These are phyloP conservation scores for Chiloscyllium punctatum DNA, from an alignment of 2,797 vertebrate species.

Conservation along the genomic window DNA sequence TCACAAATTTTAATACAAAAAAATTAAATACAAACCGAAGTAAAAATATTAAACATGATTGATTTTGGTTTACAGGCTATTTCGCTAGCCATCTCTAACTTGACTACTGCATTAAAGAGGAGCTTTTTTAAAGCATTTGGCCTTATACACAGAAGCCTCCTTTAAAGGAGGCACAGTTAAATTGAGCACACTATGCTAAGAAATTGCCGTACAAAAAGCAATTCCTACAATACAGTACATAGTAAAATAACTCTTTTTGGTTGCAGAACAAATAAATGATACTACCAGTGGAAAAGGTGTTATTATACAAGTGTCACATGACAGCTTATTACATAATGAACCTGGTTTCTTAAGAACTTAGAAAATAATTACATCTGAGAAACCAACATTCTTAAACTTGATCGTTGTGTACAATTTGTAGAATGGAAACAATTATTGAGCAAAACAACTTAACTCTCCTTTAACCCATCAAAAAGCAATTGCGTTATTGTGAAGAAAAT, in stretches of 20 bases:
- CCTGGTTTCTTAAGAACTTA: slow-evolving; percentile 35
- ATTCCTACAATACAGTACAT: slow-evolving; percentile 37
- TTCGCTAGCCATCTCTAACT: slow-evolving; percentile 29
- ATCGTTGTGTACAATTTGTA: slow-evolving; percentile 31
- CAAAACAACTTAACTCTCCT: slow-evolving; percentile 14
- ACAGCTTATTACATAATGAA: slow-evolving; percentile 4
- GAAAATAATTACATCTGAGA: slow-evolving; percentile 37
- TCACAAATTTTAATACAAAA: slow-evolving; percentile 37
- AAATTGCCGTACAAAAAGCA: slow-evolving; percentile 32
- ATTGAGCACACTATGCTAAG: slow-evolving; percentile 33
- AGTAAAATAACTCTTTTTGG: slow-evolving; percentile 38
- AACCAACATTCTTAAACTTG: slow-evolving; percentile 23
- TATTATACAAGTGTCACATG: not conserved
- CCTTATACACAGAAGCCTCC: slow-evolving; percentile 34
- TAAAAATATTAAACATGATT: slow-evolving; percentile 38
- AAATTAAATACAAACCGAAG: slow-evolving; percentile 37
- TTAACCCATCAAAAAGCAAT: slow-evolving; percentile 28
- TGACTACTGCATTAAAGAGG: slow-evolving; percentile 36
- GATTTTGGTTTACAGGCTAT: slow-evolving; percentile 34
- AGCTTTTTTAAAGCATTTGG: slow-evolving; percentile 38
- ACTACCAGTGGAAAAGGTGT: slow-evolving; percentile 16
- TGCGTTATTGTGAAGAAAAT: not conserved
- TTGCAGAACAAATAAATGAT: slow-evolving; percentile 33
- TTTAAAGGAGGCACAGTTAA: slow-evolving; percentile 31
- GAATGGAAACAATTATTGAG: slow-evolving; percentile 27